Conservation (phyloP, 2,113 vertebrate species). For the Arvicanthis niloticus region DNA sequence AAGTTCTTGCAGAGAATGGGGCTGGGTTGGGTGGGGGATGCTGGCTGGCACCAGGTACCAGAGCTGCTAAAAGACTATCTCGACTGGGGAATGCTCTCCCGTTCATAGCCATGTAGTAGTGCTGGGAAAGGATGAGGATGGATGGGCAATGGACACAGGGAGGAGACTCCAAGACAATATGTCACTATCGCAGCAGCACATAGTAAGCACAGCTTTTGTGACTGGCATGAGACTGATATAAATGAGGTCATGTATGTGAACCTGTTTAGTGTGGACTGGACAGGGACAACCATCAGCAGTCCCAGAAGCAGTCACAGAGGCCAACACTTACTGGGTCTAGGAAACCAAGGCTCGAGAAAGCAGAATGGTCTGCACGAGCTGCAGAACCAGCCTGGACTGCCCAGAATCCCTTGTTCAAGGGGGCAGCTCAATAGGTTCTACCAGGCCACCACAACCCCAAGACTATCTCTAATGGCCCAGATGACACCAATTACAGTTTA, state of each 20-base stretch:
- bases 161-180: fast-evolving
- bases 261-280: not conserved
- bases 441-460: not conserved
- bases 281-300: not conserved
- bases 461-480: not conserved
- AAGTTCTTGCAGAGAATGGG: not conserved
- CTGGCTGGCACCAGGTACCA: not conserved
- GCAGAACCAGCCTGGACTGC: not conserved
- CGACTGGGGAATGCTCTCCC: not conserved
- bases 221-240: not conserved
- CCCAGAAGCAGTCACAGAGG: not conserved
- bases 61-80: not conserved
- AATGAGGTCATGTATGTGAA: not conserved
- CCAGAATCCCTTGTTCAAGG: not conserved
- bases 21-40: fast-evolving
- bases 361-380: not conserved
- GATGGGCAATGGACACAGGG: fast-evolving
- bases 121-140: fast-evolving
- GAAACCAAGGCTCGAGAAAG: slow-evolving; percentile 18
- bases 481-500: fast-evolving
- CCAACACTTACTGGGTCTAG: not conserved
- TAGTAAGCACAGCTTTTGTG: not conserved
- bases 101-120: fast-evolving
- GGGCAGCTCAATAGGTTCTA: not conserved
- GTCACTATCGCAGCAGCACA: not conserved